Percentiles rank a stretch among this genome's conserved stretches.
Evolutionary conservation across 2,888 invertebrate genomes (phyloP).

Genomic region (Romanomermis culicivorax): DNA sequence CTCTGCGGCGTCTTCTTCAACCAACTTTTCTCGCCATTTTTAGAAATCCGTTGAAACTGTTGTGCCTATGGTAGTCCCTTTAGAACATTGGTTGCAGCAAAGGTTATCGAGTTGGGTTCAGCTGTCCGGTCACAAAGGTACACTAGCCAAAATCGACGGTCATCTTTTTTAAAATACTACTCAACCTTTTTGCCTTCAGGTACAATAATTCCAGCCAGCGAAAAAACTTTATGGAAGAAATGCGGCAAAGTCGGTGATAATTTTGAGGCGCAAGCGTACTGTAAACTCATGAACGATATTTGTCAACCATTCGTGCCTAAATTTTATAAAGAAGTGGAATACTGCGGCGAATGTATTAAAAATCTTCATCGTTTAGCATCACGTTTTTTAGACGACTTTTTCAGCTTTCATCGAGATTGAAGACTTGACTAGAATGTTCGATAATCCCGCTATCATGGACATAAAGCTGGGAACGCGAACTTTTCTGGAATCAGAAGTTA

Average conservation of each 20-base stretch:
- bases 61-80: slow-evolving; percentile 26
- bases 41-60: slow-evolving; percentile 26
- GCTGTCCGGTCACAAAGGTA: slow-evolving; percentile 24
- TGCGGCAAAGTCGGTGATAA: slow-evolving; percentile 27
- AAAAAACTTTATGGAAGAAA: slow-evolving; percentile 27
- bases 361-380: not conserved
- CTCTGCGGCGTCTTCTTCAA: no score
- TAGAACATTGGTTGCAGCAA: slow-evolving; percentile 26
- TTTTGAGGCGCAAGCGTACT: slow-evolving; percentile 32
- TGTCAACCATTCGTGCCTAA: slow-evolving; percentile 29
- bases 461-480: slow-evolving; percentile 83
- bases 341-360: slow-evolving; percentile 31
- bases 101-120: slow-evolving; percentile 26
- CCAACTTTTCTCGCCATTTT: no score
- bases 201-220: slow-evolving; percentile 26
- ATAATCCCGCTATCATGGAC: slow-evolving; percentile 83
- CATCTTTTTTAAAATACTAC: not conserved
- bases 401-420: slow-evolving; percentile 70
- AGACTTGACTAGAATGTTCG: slow-evolving; percentile 69
- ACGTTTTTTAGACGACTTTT: no score
- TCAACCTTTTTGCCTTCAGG: slow-evolving; percentile 12
- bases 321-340: slow-evolving; percentile 32
- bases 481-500: slow-evolving; percentile 80
- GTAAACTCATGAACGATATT: slow-evolving; percentile 26
- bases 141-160: not conserved